These are phyloP conservation scores for Phalera bucephala DNA, from an alignment of 2,888 invertebrate species.

Conservation along the genomic window DNA sequence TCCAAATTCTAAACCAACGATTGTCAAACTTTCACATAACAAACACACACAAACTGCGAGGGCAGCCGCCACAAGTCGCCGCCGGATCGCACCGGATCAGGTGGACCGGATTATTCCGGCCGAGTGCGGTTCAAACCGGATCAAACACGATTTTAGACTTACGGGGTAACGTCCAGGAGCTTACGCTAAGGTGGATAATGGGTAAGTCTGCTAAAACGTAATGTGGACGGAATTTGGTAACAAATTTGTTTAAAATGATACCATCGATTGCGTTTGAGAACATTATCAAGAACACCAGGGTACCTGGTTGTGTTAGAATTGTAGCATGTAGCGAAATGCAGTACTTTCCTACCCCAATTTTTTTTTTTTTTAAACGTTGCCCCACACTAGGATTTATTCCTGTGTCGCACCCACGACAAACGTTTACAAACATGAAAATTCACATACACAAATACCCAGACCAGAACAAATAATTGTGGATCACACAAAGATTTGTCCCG, in stretches of 20 bases:
- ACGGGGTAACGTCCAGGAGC: conserved; percentile 56
- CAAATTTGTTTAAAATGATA: conserved; percentile 5
- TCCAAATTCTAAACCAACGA: conserved; percentile 26
- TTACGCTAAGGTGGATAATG: conserved; percentile 54
- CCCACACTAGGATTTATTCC: no score
- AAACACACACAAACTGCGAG: conserved; percentile 26
- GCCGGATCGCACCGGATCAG: conserved; percentile 71
- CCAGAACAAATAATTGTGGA: no score
- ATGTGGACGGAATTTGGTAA: conserved; percentile 18
- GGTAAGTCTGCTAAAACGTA: conserved; percentile 43
- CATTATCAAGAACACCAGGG: no score
- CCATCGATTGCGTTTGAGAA: no score
- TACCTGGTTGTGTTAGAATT: no score
- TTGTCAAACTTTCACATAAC: conserved; percentile 31
- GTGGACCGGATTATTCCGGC: conserved; percentile 77
- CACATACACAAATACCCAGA: no score
- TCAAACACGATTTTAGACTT: conserved; percentile 77
- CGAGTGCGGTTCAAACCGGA: conserved; percentile 67
- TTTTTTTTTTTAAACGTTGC: no score
- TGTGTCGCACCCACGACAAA: no score
- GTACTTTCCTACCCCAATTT: no score
- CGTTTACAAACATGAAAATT: no score
- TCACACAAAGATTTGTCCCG: no score
- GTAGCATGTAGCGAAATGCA: no score
- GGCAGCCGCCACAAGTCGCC: conserved; percentile 63